Evolutionary conservation across 2,113 vertebrate genomes (phyloP).

Genomic region (Grammatotria lemairii): DNA sequence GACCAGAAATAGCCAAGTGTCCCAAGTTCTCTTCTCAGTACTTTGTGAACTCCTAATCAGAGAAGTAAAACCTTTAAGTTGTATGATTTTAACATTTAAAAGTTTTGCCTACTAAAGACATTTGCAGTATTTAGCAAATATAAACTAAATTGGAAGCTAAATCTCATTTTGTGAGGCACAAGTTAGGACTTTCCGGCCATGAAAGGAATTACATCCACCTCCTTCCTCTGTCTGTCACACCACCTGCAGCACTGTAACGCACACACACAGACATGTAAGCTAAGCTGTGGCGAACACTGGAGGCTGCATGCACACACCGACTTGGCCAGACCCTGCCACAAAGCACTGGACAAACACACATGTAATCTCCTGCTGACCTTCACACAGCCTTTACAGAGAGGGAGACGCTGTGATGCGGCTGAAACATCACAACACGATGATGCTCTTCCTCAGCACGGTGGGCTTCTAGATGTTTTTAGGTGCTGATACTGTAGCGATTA

Average conservation of each 20-base stretch:
- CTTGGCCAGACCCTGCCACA: slow-evolving; percentile 19
- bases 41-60: background rate
- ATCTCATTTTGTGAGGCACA: background rate
- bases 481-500: slow-evolving; percentile 55
- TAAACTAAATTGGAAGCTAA: background rate
- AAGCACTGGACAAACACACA: slow-evolving; percentile 27
- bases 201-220: background rate
- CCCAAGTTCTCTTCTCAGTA: background rate
- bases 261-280: slow-evolving; percentile 19
- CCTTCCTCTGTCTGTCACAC: background rate
- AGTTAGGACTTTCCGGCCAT: background rate
- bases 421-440: background rate
- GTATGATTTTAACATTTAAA: background rate
- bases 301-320: slow-evolving; percentile 26
- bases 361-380: slow-evolving; percentile 35
- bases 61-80: rapidly evolving
- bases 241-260: background rate
- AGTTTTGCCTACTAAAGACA: background rate
- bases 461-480: slow-evolving; percentile 52
- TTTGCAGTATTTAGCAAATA: rapidly evolving
- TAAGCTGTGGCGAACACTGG: slow-evolving; percentile 50
- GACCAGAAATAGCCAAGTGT: background rate
- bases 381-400: slow-evolving; percentile 27
- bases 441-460: slow-evolving; percentile 20
- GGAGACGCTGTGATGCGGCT: slow-evolving; percentile 1